A percentile compares a stretch with the other conserved stretches of the same genome.
Evolutionary conservation across 2,888 invertebrate species (phyloP).

Genomic region (Omphaloscelis lunosa): DNA sequence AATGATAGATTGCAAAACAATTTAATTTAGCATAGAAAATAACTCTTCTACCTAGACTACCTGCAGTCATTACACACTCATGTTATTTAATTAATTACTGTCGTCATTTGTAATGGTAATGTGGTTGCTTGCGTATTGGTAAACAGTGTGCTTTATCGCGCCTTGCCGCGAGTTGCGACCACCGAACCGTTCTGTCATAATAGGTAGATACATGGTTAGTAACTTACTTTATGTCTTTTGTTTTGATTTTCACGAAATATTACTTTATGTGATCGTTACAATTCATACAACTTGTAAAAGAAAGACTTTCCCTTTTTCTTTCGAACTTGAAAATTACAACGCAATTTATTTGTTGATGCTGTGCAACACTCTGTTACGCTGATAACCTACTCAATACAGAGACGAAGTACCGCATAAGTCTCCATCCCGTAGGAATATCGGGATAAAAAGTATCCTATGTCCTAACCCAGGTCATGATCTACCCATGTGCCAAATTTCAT

Average conservation of each 20-base stretch:
- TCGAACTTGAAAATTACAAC: neutral
- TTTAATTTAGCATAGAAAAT: conserved; percentile 1
- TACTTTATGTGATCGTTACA: neutral
- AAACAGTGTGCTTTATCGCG: conserved; percentile 44
- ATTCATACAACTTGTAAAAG: neutral
- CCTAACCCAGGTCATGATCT: no score
- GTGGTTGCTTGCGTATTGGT: conserved; percentile 25
- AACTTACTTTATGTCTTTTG: neutral
- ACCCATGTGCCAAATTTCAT: no score
- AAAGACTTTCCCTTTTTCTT: neutral
- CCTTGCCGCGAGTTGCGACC: conserved; percentile 19
- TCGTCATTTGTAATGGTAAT: conserved; percentile 39
- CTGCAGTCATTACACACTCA: conserved; percentile 31
- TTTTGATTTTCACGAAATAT: neutral
- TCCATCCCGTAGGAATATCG: no score
- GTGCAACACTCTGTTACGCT: neutral
- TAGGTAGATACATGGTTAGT: neutral
- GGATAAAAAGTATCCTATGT: no score
- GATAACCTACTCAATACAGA: neutral
- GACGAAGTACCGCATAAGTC: neutral
- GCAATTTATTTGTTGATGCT: neutral
- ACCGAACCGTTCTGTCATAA: neutral
- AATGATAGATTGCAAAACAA: neutral
- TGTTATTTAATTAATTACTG: conserved; percentile 29
- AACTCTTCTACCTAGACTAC: conserved; percentile 11